These are phyloP conservation scores for Rhodinocichla rosea DNA, from an alignment of 2,113 vertebrate genomes.

Conservation along the genomic window DNA sequence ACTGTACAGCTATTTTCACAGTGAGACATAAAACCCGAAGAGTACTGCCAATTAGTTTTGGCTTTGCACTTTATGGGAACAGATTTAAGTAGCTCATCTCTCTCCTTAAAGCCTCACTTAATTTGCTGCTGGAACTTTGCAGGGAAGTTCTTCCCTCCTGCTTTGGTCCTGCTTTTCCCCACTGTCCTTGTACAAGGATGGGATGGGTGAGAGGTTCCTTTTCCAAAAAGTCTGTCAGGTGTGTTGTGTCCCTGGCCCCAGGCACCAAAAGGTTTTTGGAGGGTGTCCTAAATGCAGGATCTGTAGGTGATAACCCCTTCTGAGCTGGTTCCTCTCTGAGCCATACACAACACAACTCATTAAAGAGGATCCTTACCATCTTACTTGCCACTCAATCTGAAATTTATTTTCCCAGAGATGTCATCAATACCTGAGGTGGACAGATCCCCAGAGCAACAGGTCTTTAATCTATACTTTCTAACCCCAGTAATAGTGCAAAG, in stretches of 20 bases:
- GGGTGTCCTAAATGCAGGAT: not conserved
- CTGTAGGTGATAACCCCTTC: not conserved
- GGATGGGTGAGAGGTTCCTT: not conserved
- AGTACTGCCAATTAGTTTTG: not conserved
- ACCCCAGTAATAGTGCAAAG: not conserved
- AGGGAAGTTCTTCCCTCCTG: not conserved
- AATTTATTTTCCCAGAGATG: not conserved
- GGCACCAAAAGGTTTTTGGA: not conserved
- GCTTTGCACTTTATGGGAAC: not conserved
- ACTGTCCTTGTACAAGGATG: not conserved
- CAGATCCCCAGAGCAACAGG: not conserved
- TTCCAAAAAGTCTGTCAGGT: not conserved
- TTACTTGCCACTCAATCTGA: not conserved
- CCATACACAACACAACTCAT: not conserved
- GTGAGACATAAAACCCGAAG: not conserved
- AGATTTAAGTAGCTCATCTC: slow-evolving; percentile 3
- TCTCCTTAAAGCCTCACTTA: not conserved
- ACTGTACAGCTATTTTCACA: not conserved
- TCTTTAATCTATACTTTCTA: not conserved
- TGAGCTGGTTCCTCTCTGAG: not conserved
- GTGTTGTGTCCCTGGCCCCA: not conserved
- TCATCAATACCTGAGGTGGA: not conserved
- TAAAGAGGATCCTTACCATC: not conserved
- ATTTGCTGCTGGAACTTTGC: not conserved
- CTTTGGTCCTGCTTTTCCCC: not conserved